Conservation (phyloP, 2,113 vertebrate species). For the Heterotilapia buettikoferi region DNA sequence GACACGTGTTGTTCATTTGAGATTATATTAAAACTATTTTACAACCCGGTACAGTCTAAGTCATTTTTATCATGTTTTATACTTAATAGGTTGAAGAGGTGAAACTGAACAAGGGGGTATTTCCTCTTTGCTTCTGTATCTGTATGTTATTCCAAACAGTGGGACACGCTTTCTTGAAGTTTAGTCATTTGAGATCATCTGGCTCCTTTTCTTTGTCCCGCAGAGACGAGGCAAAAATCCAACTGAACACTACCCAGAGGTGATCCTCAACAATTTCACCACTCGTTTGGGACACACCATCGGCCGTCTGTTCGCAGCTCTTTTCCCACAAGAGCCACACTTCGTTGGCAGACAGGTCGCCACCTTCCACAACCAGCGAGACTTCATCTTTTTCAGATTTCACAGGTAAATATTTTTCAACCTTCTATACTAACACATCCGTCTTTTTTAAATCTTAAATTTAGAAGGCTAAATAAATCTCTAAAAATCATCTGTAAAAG, state of each 20-base stretch:
- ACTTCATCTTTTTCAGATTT: conserved; percentile 96
- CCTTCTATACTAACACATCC: rapidly evolving
- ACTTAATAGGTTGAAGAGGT: neutral
- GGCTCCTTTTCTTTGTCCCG: neutral
- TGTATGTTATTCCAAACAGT: neutral
- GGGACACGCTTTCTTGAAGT: neutral
- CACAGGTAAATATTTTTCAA: conserved; percentile 77
- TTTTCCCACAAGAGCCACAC: conserved; percentile 92
- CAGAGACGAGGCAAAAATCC: conserved; percentile 89
- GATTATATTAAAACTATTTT: neutral
- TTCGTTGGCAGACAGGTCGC: conserved; percentile 94
- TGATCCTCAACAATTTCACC: conserved; percentile 94
- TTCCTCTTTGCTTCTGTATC: neutral
- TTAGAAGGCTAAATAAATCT: neutral
- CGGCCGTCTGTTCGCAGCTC: conserved; percentile 88
- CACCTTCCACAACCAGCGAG: conserved; percentile 97
- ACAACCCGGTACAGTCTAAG: rapidly evolving
- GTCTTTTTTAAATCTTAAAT: neutral
- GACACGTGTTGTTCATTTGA: neutral
- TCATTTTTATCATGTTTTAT: neutral
- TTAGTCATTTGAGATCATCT: neutral
- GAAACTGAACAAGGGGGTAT: neutral
- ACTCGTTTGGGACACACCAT: conserved; percentile 90
- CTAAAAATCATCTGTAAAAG: conserved; percentile 37
- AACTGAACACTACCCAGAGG: conserved; percentile 85